These are phyloP conservation scores for Drosophila subpulchrella DNA, from an alignment of 1,140 invertebrate species.

Conservation along the genomic window DNA sequence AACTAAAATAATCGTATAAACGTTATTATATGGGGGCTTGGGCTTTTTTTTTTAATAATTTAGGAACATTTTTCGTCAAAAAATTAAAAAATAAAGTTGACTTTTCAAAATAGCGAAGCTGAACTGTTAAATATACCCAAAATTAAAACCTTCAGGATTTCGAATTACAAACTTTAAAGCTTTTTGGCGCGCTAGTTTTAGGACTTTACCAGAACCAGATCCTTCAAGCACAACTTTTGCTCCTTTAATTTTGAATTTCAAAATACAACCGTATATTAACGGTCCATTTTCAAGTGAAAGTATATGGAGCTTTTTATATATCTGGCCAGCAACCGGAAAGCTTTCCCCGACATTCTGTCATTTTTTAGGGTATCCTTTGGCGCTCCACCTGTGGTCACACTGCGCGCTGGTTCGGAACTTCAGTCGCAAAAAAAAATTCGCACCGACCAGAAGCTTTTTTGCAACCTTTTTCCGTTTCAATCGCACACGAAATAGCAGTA, in stretches of 20 bases:
- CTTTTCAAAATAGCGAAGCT: too few relatives aligned
- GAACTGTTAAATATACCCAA: too few relatives aligned
- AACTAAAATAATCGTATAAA: too few relatives aligned
- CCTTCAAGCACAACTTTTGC: not conserved
- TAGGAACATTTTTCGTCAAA: too few relatives aligned
- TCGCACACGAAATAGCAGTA: conserved; percentile 62
- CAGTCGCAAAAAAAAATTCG: conserved; percentile 68
- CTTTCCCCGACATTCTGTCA: not conserved
- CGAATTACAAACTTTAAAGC: not conserved
- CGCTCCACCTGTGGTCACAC: conserved; percentile 10
- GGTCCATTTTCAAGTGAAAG: too few relatives aligned
- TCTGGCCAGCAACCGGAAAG: not conserved
- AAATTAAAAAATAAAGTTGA: too few relatives aligned
- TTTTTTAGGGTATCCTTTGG: not conserved
- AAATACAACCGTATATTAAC: not conserved
- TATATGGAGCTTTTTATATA: rapidly evolving
- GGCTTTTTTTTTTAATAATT: too few relatives aligned
- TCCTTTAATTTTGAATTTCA: not conserved
- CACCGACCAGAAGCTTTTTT: conserved; percentile 19
- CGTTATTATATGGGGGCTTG: too few relatives aligned
- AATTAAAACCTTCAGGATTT: too few relatives aligned
- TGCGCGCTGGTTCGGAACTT: conserved; percentile 5
- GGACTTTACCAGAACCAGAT: not conserved
- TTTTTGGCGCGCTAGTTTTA: not conserved
- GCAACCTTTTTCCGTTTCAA: conserved; percentile 9